phyloP scores from a whole-genome alignment of 2,797 vertebrate genomes.

The Microtus agrestis region DNA sequence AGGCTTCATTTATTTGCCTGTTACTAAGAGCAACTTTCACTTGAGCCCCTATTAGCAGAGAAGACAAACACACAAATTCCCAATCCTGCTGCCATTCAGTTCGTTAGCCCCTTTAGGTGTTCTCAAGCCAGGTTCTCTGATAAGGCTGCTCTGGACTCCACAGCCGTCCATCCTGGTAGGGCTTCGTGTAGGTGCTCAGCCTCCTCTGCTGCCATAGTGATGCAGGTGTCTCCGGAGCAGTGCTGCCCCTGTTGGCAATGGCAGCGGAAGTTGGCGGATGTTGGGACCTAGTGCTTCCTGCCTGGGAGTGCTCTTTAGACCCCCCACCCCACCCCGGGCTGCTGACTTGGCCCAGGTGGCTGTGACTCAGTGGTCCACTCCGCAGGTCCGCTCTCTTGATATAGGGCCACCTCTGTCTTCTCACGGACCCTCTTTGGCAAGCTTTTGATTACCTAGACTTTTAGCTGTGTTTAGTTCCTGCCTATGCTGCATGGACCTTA shows the following conservation, averaged over 20 bases:
- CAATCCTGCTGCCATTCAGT: neutral
- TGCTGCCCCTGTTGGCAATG: too few relatives aligned
- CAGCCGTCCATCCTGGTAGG: neutral
- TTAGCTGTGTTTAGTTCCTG: neutral
- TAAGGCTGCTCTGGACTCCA: neutral
- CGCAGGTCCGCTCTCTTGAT: neutral
- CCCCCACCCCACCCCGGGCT: too few relatives aligned
- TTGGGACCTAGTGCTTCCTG: neutral
- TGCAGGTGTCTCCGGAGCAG: too few relatives aligned
- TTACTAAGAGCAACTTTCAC: neutral
- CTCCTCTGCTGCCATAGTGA: neutral
- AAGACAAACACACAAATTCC: neutral
- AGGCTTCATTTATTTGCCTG: neutral
- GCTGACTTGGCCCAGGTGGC: neutral
- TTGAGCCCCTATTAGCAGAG: neutral
- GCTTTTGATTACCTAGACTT: neutral
- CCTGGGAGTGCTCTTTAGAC: neutral
- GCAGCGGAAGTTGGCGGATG: neutral
- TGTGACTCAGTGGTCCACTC: neutral
- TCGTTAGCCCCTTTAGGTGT: too few relatives aligned
- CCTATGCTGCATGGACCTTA: neutral
- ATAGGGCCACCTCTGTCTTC: neutral
- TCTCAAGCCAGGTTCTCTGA: neutral
- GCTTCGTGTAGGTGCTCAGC: neutral
- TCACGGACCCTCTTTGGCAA: neutral